Percentiles rank a stretch among this genome's conserved stretches.
phyloP scores from a whole-genome alignment of 2,113 vertebrate genomes.

The Athene noctua region DNA sequence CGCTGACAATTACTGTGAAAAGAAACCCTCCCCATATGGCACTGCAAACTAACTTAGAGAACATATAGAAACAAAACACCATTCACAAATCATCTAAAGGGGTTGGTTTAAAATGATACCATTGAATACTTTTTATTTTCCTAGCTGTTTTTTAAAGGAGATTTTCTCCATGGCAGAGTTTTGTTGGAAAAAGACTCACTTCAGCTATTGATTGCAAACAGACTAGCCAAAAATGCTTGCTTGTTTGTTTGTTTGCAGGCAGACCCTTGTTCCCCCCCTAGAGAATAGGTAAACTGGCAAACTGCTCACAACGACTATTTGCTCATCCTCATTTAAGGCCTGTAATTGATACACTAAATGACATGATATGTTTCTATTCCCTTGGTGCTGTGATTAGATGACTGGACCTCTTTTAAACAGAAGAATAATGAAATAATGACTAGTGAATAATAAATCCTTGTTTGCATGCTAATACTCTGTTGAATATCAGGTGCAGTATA shows the following conservation, averaged over 20 bases:
- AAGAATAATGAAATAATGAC: slow-evolving; percentile 12
- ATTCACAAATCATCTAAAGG: background rate
- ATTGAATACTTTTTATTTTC: background rate
- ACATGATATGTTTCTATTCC: background rate
- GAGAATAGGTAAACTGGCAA: background rate
- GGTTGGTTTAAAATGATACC: background rate
- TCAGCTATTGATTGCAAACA: background rate
- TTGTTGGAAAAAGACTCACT: background rate
- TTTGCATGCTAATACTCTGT: slow-evolving; percentile 18
- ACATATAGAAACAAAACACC: background rate
- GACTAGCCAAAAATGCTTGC: background rate
- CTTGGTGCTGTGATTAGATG: slow-evolving; percentile 5
- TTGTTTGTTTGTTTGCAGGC: background rate
- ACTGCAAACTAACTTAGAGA: background rate
- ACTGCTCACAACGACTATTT: background rate
- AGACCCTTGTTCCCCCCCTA: background rate
- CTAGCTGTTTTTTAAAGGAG: background rate
- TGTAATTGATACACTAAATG: background rate
- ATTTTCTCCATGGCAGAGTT: background rate
- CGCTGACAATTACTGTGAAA: background rate
- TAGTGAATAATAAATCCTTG: slow-evolving; percentile 13
- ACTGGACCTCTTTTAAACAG: background rate
- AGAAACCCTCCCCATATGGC: background rate
- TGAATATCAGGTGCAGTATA: slow-evolving; percentile 34
- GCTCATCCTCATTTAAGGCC: slow-evolving; percentile 13